These are phyloP conservation scores for Eristalis tenax DNA, from an alignment of 2,888 invertebrate species.

Conservation along the genomic window DNA sequence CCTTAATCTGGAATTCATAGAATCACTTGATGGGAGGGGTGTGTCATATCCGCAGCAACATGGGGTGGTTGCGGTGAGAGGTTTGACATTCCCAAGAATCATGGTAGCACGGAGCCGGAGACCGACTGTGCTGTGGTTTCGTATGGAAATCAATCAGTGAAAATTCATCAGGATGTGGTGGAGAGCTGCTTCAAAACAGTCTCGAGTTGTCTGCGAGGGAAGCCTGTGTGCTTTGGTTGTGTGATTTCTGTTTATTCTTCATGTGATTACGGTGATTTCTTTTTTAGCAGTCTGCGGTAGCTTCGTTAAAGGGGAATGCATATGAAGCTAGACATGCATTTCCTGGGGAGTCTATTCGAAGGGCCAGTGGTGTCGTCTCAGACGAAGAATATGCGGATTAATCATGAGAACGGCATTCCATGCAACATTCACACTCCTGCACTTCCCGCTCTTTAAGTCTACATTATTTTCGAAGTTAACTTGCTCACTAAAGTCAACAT, in stretches of 20 bases:
- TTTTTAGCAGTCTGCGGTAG: too few relatives aligned
- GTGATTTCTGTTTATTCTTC: background rate
- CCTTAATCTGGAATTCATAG: constrained; percentile 43
- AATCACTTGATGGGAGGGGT: constrained; percentile 8
- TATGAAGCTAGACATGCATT: background rate
- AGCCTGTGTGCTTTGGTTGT: background rate
- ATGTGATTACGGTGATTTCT: background rate
- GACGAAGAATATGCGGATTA: too few relatives aligned
- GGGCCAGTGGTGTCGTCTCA: background rate
- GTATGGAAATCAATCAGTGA: constrained; percentile 1
- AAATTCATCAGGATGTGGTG: background rate
- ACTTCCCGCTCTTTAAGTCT: too few relatives aligned
- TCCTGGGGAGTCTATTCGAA: background rate
- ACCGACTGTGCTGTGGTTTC: background rate
- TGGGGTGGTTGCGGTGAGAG: background rate
- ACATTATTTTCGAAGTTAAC: too few relatives aligned
- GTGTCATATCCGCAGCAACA: background rate
- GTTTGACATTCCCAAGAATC: background rate
- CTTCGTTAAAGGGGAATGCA: background rate
- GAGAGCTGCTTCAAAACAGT: background rate
- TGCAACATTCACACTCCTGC: too few relatives aligned
- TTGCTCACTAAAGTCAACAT: too few relatives aligned
- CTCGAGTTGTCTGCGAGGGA: background rate
- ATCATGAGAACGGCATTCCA: too few relatives aligned
- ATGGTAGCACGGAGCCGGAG: background rate